phyloP scores from a whole-genome alignment of 30 jellyfish, hydroid and myxozoan species.

The Cassiopea andromeda region DNA sequence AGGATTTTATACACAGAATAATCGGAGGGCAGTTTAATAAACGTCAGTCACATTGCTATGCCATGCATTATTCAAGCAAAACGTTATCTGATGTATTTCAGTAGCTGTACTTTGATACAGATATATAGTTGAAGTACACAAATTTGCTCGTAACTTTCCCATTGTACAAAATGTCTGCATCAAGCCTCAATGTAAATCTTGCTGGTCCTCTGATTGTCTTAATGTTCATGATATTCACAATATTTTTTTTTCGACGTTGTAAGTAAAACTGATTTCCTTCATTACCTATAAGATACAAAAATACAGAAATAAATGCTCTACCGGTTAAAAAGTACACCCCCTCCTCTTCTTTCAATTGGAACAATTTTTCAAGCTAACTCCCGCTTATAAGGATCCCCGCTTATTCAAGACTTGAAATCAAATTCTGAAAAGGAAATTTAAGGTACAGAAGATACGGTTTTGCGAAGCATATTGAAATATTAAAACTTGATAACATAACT shows the following conservation, averaged over 20 bases:
- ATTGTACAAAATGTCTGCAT: constrained; percentile 55
- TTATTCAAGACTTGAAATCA: no score
- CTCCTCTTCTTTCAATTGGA: no score
- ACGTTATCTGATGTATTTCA: neutral
- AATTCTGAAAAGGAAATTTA: no score
- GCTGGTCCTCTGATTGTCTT: constrained; percentile 70
- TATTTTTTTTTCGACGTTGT: constrained; percentile 28
- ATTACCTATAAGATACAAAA: constrained; percentile 36
- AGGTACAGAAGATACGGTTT: no score
- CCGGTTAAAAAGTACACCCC: no score
- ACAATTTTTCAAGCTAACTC: no score
- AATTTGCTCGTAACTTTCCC: constrained; percentile 66
- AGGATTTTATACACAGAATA: neutral
- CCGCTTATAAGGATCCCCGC: no score
- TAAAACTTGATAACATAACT: no score
- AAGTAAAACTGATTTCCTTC: constrained; percentile 58
- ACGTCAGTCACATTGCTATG: neutral
- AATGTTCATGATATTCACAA: constrained; percentile 64
- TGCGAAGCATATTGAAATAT: no score
- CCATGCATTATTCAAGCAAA: neutral
- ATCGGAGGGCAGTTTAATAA: neutral
- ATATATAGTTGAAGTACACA: constrained; percentile 68
- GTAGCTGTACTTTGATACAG: constrained; percentile 64
- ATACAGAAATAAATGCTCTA: neutral
- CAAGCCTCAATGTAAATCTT: constrained; percentile 47